A percentile compares a stretch with the other conserved stretches of the same genome.
Conservation (phyloP, 2,888 invertebrate genomes). For the Emmelina monodactyla region DNA sequence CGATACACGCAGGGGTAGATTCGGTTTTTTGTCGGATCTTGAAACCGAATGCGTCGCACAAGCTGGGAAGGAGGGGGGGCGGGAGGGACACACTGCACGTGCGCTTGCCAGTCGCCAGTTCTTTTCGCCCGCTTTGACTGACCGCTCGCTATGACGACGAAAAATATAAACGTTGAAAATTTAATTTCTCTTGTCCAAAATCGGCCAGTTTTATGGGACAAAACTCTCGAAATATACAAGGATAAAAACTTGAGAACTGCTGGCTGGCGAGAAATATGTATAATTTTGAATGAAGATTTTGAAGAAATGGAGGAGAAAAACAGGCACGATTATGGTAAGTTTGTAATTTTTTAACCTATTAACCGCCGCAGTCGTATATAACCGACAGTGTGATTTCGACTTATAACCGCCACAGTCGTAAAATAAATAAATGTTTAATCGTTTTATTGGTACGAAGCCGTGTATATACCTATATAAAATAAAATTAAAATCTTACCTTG, state of each 20-base stretch:
- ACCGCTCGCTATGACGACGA: constrained; percentile 13
- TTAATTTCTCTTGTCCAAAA: too few relatives aligned
- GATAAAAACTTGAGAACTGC: too few relatives aligned
- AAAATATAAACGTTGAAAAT: too few relatives aligned
- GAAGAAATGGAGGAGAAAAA: constrained; percentile 16
- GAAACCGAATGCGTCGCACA: not conserved
- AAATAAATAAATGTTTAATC: too few relatives aligned
- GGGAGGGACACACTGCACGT: constrained; percentile 14
- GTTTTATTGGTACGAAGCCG: not conserved
- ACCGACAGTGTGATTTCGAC: too few relatives aligned
- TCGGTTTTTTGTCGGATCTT: not conserved
- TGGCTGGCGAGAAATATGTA: too few relatives aligned
- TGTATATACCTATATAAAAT: not conserved
- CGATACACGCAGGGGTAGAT: not conserved
- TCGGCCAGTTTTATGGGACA: too few relatives aligned
- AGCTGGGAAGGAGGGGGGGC: constrained; percentile 2
- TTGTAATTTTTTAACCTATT: constrained; percentile 11
- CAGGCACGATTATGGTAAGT: constrained; percentile 14
- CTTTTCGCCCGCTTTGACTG: constrained; percentile 16
- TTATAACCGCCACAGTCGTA: too few relatives aligned
- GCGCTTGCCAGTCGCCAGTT: constrained; percentile 16
- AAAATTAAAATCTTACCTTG: constrained; percentile 1
- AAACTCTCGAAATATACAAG: too few relatives aligned
- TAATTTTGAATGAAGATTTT: too few relatives aligned
- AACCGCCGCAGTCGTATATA: too few relatives aligned